Percentiles rank a stretch among this genome's conserved stretches.
Conservation (phyloP, 2,797 vertebrate species). For the Gambelia wislizenii region DNA sequence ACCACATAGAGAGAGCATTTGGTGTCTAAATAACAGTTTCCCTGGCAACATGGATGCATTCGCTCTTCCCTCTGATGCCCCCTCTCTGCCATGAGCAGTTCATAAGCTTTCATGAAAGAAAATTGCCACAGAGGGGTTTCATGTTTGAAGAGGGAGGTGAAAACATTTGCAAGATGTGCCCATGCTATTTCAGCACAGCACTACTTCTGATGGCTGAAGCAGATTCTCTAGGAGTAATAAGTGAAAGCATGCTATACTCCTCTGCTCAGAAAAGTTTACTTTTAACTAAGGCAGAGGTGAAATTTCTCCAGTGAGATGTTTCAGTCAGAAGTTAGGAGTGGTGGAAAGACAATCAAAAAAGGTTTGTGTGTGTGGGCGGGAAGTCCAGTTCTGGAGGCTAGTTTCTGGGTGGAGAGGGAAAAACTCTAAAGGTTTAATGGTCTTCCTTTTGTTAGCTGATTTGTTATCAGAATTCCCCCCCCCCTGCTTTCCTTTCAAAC, state of each 20-base stretch:
- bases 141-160: neutral
- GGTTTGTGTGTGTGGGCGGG: too few species aligned
- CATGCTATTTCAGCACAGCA: neutral
- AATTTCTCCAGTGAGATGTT: neutral
- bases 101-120: conserved; percentile 6
- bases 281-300: neutral
- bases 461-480: too few species aligned
- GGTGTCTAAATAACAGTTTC: neutral
- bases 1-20: neutral
- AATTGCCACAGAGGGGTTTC: neutral
- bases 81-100: neutral
- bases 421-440: neutral
- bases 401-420: neutral
- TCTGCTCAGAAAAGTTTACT: neutral
- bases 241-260: too few species aligned
- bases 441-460: neutral
- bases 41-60: neutral
- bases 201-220: neutral
- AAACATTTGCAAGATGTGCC: neutral
- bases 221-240: neutral
- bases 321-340: neutral
- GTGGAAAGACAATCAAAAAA: too few species aligned
- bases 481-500: too few species aligned
- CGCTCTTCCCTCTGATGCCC: neutral
- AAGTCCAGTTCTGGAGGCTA: too few species aligned